Evolutionary conservation across 2,113 vertebrate species (phyloP).

Genomic region (Arvicanthis niloticus): DNA sequence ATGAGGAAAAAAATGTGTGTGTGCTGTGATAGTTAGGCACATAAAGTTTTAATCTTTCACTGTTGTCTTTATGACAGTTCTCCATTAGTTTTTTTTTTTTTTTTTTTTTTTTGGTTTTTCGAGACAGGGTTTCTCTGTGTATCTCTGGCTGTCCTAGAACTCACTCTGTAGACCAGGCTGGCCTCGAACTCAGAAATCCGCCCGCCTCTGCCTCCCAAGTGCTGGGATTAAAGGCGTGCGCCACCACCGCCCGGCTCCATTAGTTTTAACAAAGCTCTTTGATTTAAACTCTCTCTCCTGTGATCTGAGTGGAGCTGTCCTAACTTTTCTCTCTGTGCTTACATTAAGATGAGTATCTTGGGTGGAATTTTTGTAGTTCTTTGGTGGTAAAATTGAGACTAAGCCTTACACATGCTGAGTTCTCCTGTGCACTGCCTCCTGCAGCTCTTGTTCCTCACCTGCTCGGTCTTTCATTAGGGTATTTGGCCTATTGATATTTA

Average conservation of each 20-base stretch:
- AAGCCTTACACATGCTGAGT: background rate
- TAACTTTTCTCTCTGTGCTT: constrained; percentile 43
- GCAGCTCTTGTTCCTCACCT: background rate
- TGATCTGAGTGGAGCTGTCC: background rate
- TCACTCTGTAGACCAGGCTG: too few species aligned
- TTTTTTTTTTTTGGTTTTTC: too few species aligned
- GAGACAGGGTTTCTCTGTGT: too few species aligned
- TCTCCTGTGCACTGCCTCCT: background rate
- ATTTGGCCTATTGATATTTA: constrained; percentile 18
- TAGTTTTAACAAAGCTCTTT: constrained; percentile 25
- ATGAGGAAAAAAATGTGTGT: background rate
- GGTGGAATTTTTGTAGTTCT: background rate
- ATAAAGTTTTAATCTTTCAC: constrained; percentile 22
- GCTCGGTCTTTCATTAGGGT: constrained; percentile 38
- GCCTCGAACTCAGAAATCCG: too few species aligned
- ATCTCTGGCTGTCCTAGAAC: too few species aligned
- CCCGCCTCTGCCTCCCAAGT: too few species aligned
- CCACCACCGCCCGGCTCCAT: too few species aligned
- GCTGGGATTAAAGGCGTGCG: too few species aligned
- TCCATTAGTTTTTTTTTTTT: too few species aligned
- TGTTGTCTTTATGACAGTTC: background rate
- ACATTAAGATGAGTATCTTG: background rate
- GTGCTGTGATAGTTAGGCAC: background rate
- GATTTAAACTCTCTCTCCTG: background rate
- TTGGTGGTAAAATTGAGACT: background rate